Evolutionary conservation across 2,113 vertebrate species (phyloP).

Genomic region (Megaceryle maxima): DNA sequence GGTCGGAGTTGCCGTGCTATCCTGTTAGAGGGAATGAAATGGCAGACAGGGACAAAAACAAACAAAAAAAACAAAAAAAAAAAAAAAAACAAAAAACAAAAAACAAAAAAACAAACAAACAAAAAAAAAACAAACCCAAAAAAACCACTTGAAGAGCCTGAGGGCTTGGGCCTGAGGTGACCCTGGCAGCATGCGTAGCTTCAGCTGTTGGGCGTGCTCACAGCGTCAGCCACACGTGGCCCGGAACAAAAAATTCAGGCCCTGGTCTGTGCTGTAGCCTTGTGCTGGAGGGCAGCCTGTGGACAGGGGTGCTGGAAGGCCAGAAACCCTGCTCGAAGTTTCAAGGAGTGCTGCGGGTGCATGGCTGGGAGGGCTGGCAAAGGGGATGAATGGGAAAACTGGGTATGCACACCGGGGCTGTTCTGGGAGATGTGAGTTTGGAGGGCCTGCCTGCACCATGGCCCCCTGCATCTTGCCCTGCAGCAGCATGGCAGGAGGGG

Average conservation of each 20-base stretch:
- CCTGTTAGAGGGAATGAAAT: constrained; percentile 11
- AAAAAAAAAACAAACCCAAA: too few relatives aligned
- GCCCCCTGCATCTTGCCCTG: fast-evolving
- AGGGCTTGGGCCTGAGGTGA: background rate
- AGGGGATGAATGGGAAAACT: fast-evolving
- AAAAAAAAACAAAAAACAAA: too few relatives aligned
- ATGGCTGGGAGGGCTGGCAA: fast-evolving
- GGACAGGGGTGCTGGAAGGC: background rate
- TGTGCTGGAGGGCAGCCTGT: fast-evolving
- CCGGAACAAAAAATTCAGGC: fast-evolving
- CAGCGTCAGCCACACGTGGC: fast-evolving
- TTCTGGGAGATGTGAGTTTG: fast-evolving
- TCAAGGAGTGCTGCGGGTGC: fast-evolving
- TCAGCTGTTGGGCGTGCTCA: background rate
- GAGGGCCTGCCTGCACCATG: background rate
- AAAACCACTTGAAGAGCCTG: background rate
- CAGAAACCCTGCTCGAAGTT: fast-evolving
- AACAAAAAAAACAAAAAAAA: too few relatives aligned
- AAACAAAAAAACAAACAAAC: background rate
- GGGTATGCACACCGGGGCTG: fast-evolving
- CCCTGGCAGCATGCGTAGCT: background rate
- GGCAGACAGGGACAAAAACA: background rate
- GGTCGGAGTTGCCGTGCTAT: background rate
- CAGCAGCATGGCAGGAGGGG: background rate
- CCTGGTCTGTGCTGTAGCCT: background rate